Evolutionary conservation across 2,113 vertebrate genomes (phyloP).

Genomic region (Sturnira hondurensis): DNA sequence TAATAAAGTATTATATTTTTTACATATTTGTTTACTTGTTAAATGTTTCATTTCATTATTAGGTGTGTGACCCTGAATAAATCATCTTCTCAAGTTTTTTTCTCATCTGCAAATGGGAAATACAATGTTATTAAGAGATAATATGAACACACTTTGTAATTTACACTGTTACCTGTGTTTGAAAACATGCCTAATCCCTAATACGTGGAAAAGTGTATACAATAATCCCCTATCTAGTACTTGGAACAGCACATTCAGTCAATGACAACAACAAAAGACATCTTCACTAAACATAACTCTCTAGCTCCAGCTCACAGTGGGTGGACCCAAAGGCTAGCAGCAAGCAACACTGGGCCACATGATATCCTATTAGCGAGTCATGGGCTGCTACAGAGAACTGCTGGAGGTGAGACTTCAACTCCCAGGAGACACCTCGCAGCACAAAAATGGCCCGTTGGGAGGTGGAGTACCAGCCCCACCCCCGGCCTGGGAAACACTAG

Average conservation of each 20-base stretch:
- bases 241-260: background rate
- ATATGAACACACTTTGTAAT: background rate
- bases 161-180: background rate
- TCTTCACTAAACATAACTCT: background rate
- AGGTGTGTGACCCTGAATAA: background rate
- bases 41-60: background rate
- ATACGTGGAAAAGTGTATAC: background rate
- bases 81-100: background rate
- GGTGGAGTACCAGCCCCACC: background rate
- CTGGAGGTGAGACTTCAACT: background rate
- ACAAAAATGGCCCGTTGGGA: background rate
- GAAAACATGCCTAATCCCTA: background rate
- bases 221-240: background rate
- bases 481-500: fast-evolving
- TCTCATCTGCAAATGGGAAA: background rate
- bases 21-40: background rate
- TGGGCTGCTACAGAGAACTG: fast-evolving
- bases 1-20: too few relatives aligned
- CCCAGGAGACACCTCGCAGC: slow-evolving; percentile 16
- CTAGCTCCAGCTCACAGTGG: background rate
- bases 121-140: background rate
- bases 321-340: background rate
- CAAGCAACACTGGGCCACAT: background rate
- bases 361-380: background rate
- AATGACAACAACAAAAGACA: background rate